These are phyloP conservation scores for Calcarius ornatus DNA, from an alignment of 2,113 vertebrate species.

Conservation along the genomic window DNA sequence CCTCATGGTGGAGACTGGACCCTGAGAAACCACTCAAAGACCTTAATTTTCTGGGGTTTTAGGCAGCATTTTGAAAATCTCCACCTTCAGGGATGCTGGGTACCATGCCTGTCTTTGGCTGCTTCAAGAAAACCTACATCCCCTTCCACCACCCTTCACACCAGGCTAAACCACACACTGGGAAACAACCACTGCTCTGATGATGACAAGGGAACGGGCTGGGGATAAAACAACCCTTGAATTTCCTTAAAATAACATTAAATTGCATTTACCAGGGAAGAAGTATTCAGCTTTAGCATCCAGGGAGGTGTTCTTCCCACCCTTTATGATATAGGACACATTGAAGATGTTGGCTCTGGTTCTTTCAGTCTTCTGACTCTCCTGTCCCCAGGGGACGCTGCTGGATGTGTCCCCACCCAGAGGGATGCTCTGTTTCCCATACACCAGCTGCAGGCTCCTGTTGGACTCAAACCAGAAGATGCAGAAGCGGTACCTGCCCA, in stretches of 20 bases:
- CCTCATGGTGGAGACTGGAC: not conserved
- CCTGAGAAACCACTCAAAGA: not conserved
- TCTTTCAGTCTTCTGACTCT: not conserved
- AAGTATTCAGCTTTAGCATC: not conserved
- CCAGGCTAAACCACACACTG: not conserved
- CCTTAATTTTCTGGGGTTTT: rapidly evolving
- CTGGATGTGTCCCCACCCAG: not conserved
- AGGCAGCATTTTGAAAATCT: not conserved
- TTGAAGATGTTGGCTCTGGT: not conserved
- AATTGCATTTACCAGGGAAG: conserved; percentile 55
- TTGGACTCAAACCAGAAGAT: conserved; percentile 60
- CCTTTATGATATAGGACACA: conserved; percentile 49
- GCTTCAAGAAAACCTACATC: not conserved
- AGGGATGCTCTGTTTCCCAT: conserved; percentile 48
- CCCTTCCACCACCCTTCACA: not conserved
- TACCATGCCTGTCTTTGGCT: not conserved
- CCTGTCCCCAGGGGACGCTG: not conserved
- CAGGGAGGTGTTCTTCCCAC: conserved; percentile 53
- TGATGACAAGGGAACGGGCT: not conserved
- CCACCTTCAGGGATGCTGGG: not conserved
- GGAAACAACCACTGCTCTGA: not conserved
- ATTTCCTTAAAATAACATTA: not conserved
- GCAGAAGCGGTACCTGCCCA: conserved; percentile 76
- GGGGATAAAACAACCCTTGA: not conserved
- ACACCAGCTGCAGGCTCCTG: conserved; percentile 14